Evolutionary conservation across 2,797 vertebrate genomes (phyloP), one percentile per base, ranked within the genome.

Genomic region (Melanotaenia nigrans): DNA sequence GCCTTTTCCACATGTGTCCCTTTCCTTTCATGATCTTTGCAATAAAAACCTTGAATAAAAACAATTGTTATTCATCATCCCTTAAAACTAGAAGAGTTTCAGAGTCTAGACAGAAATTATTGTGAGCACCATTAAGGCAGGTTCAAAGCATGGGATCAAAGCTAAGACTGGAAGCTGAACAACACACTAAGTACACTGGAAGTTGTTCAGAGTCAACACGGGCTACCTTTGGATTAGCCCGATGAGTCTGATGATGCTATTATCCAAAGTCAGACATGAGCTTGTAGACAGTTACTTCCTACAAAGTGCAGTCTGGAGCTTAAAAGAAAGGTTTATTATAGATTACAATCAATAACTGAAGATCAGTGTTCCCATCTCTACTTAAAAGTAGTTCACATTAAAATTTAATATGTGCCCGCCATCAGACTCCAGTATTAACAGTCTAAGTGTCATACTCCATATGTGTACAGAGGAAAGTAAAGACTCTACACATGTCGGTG

Each of bases 141-240:
- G 73, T 68, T 83, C 71, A 79, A 76, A 85, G 60, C 22, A 65
- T 65, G 5, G 4, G 77, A 84, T 89, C 66, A 86, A 85, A 88
- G 75, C 35, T 38, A 35, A 68, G 57, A 68, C 35, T 73, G 47
- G 60, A 20, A 59, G 55, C 62, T 30, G 51, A 71, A 75, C 71
- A 72, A 54, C 58, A 42, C 12, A 35, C 20, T 14, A 13, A 61
- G 35, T 81, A 56, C 73, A 60, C 69, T 13, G 45, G 68, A n/a
- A 75, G 68, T 40, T 58, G 36, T 62, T 65, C 71, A 57, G 11
- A 70, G 54, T 10, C 32, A 18, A 47, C 22, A 11, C 45, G 4
- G 36, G 30, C 60, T 45, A 64, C 60, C 18, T 53, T 28, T 65
- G 65, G 53, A 75, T 22, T 42, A 42, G 40, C 3, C 14, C 3